These are phyloP conservation scores for Cliona cf. orientalis DNA, from an alignment of 37 sponge, comb jelly and placozoan species.

Conservation along the genomic window DNA sequence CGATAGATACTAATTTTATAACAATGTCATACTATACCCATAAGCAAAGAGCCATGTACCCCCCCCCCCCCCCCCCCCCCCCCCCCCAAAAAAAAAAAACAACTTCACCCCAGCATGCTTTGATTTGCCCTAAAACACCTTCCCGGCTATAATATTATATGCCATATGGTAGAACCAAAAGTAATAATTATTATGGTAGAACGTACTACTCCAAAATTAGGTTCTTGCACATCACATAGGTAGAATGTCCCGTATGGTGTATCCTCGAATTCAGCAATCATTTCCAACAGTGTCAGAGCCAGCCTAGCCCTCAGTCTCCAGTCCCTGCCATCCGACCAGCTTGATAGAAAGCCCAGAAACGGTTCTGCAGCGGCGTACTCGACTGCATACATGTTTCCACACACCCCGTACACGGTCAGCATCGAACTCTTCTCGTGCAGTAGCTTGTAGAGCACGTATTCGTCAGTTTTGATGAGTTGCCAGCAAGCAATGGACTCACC, in stretches of 20 bases:
- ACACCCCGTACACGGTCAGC: conserved; percentile 52
- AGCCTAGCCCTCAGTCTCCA: conserved; percentile 51
- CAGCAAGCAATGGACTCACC: conserved; percentile 54
- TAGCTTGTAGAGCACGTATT: conserved; percentile 42
- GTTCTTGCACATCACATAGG: conserved; percentile 72
- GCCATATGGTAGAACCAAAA: background rate
- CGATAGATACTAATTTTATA: background rate
- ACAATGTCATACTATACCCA: too few relatives aligned
- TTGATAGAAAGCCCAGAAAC: background rate
- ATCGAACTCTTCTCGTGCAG: conserved; percentile 36
- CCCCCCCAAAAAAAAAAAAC: too few relatives aligned
- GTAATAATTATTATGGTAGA: background rate
- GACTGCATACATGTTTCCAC: conserved; percentile 67
- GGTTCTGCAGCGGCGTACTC: conserved; percentile 38
- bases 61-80: too few relatives aligned
- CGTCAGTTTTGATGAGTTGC: conserved; percentile 47
- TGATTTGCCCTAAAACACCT: too few relatives aligned
- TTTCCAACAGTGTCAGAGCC: conserved; percentile 59
- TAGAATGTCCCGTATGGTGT: conserved; percentile 63
- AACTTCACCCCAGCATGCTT: too few relatives aligned
- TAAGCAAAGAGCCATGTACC: too few relatives aligned
- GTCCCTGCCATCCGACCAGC: conserved; percentile 12
- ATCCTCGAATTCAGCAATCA: conserved; percentile 50
- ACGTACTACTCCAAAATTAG: conserved; percentile 65
- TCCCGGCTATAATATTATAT: background rate